Evolutionary conservation across 2,888 invertebrate species (phyloP), one percentile per base, ranked within the genome.

Genomic region (Hemaris fuciformis): DNA sequence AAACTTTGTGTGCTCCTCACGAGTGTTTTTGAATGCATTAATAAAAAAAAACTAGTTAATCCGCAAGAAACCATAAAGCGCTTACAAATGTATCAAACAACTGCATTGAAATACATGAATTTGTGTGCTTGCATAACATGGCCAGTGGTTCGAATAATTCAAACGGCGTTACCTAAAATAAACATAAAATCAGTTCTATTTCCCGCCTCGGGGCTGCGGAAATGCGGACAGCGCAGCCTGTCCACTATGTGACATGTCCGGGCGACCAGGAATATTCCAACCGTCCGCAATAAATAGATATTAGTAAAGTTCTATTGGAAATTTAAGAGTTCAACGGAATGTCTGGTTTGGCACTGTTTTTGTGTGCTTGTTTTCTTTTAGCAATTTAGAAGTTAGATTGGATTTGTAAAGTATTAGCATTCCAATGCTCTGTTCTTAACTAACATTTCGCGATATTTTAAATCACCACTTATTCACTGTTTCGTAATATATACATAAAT

Each of bases 121-220:
- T 53, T 48, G 60, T 41, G 38, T 41, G 60, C 13, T 59, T 22
- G 59, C 48, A 60, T 53, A 60, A 22, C n/a, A 20, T 48, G 57
- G 31, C 38, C 72, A 78, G 69, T 76, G 69, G 66, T 67, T 61
- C 69, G 71, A 83, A 84, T 84, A 81, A 84, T 86, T 81, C 75
- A 85, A 73, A 75, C 76, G 76, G 69, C 64, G 66, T 72, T 70
- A 73, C 79, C 81, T 75, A 76, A 86, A 89, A 88, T 88, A 88
- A 84, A 85, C 82, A 80, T 75, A 73, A 79, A 84, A 81, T 82
- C 74, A 73, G 71, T 66, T 79, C 80, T 81, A 84, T 87, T 85
- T 83, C 73, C 81, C 80, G 77, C 76, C 68, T 71, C 75, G 71
- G 68, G 73, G 74, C 70, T 75, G 77, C 79, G 81, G 84, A 84